Base-by-base conservation (phyloP, 30 jellyfish, hydroid and myxozoan species). In the Rhopilema esculentum region DNA sequence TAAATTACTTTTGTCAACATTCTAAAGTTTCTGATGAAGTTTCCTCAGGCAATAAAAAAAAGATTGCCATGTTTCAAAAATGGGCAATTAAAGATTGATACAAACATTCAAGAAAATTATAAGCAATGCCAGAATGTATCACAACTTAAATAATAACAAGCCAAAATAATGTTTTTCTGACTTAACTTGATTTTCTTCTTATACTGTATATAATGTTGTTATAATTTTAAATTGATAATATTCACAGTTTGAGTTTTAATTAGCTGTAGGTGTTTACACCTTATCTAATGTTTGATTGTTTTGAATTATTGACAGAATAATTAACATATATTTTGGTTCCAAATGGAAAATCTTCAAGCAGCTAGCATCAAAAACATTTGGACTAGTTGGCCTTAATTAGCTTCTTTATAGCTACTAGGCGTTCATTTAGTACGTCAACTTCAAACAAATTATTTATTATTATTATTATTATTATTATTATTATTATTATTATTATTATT, bases 11-110 rank as follows among this genome's bases (percentile, higher is more conserved):
- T 40, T 40, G 12, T 40, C 57, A 40, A 40, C 6, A 40, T 40
- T 40, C 57, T 40, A 40, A 40, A 40, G 57, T 40, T 40, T 40
- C 57, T 40, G 57, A 40, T 40, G 57, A 40, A 40, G 57, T 40
- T 40, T 40, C 80, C 18, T 22, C 49, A 4, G 31, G 88, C 51
- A 77, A 61, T 27, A 24, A 77, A 51, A 8, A 9, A 29, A 77
- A 77, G 57, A 40, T 40, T 65, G 85, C 24, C 31, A 21, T 20
- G 27, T 25, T 20, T 20, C 27, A 20, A 64, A 64, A 21, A 64
- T 4, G 6, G 31, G 30, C 7, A 64, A 64, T 20, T 64, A 64
- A 64, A 20, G 30, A 64, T 25, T 64, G 7, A 20, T 40, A 40
- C 57, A 40, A 40, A 40, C 57, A 40, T 40, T 12, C 57, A 40